Percentiles rank a stretch among this genome's conserved stretches.
These are phyloP conservation scores for Megalops atlanticus DNA, from an alignment of 2,113 vertebrate genomes.

Conservation along the genomic window DNA sequence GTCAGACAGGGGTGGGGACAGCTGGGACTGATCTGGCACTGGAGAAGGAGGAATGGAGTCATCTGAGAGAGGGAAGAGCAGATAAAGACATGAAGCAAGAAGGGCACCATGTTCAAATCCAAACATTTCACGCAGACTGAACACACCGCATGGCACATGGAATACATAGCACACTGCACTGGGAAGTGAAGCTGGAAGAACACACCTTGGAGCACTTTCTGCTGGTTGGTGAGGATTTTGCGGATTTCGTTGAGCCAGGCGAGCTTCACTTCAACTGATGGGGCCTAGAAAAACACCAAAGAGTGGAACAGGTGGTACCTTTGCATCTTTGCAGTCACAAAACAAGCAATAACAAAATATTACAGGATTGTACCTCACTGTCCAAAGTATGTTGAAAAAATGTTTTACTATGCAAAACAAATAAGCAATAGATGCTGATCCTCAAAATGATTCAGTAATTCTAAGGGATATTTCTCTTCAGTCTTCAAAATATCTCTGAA, in stretches of 20 bases:
- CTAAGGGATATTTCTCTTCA: neutral
- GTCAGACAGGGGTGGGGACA: conserved; percentile 65
- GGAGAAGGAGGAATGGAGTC: conserved; percentile 47
- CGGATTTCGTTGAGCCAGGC: conserved; percentile 88
- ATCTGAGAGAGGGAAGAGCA: conserved; percentile 6
- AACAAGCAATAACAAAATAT: neutral
- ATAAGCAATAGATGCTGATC: no score
- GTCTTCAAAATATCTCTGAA: neutral
- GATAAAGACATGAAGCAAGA: neutral
- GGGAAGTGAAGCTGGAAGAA: neutral
- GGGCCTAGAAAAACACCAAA: conserved; percentile 72
- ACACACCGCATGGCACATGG: neutral
- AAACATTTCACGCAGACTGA: neutral
- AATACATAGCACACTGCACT: neutral
- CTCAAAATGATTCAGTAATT: neutral
- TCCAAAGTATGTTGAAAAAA: neutral
- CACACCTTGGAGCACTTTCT: conserved; percentile 80
- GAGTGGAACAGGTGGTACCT: neutral
- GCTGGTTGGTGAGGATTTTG: conserved; percentile 86
- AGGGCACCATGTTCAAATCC: neutral
- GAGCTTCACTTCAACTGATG: conserved; percentile 85
- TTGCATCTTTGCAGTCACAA: neutral
- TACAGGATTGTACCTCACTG: neutral
- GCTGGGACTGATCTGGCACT: conserved; percentile 53
- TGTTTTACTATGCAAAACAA: neutral